Base-by-base conservation (phyloP, 2,888 invertebrate species). In the Eristalis pertinax region DNA sequence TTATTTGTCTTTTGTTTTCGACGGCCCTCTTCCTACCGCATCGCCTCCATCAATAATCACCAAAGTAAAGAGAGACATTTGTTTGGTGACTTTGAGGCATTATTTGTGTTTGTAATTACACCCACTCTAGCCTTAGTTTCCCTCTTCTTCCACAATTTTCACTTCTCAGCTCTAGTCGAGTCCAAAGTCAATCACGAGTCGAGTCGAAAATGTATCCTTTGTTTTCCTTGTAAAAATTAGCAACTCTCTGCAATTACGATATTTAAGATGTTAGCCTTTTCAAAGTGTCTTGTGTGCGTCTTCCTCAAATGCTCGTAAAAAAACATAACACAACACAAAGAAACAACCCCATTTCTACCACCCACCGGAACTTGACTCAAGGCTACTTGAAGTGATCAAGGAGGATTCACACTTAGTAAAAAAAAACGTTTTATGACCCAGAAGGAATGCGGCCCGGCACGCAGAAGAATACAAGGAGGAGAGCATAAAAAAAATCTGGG, bases 401-500 rank as follows among this genome's bases (percentile, higher is more conserved):
- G 90, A 91, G 91, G 92, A 92, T 92, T 92, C 90, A 91, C 92
- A 92, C 92, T 91, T 92, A 92, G 91, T 92, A 91, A 92, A 92
- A 92, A 89, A 91, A 90, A 91, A 89, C 91, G 90, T 91, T 92
- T 92, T 91, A 92, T 91, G 90, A 91, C 92, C 90, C 91, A 91
- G 58, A 43, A 85, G 35, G 81, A 75, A 80, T 80, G 65, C 26
- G 67, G 35, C 67, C 70, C 70, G 69, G 78, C 62, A 84, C 80
- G 68, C 62, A 76, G 22, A 75, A 60, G 67, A 64, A 65, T 58
- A 68, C 58, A 64, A 64, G 50, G 50, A 50, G 19, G 19, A 50
- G 19, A 8, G 35, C 67, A 58, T 50, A 38, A 67, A 78, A n/a
- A 86, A 82, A 82, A 70, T 56, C 73, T 24, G 50, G 64, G 67